Evolutionary conservation across 2,888 invertebrate genomes (phyloP).

Genomic region (Acanthoscelides obtectus): DNA sequence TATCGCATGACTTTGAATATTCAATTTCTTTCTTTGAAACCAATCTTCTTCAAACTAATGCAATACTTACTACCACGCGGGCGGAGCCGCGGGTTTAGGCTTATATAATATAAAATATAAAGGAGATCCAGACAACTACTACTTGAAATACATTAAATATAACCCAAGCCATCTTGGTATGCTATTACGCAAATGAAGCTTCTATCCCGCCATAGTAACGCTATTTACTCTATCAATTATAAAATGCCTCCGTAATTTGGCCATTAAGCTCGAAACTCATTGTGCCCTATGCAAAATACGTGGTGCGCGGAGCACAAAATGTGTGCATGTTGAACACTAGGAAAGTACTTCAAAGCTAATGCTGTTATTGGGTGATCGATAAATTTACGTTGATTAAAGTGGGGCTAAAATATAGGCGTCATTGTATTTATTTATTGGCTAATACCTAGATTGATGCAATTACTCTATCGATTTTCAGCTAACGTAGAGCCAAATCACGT

Average conservation of each 20-base stretch:
- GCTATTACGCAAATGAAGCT: too few relatives aligned
- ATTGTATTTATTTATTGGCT: background rate
- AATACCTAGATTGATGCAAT: background rate
- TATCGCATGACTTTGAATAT: too few relatives aligned
- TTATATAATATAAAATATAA: too few relatives aligned
- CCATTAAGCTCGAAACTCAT: background rate
- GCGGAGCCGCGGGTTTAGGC: too few relatives aligned
- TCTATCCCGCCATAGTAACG: too few relatives aligned
- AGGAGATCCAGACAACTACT: too few relatives aligned
- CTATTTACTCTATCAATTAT: background rate
- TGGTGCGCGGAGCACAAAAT: background rate
- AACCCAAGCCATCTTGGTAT: too few relatives aligned
- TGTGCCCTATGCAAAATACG: background rate
- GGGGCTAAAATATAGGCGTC: background rate
- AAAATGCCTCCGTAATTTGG: background rate
- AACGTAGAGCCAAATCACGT: background rate
- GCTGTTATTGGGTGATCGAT: background rate
- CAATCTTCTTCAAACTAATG: too few relatives aligned
- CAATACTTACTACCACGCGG: too few relatives aligned
- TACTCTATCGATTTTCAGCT: background rate
- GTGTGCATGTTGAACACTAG: background rate
- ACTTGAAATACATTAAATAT: too few relatives aligned
- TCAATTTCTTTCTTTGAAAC: too few relatives aligned
- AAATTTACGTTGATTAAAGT: background rate
- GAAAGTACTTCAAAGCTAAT: background rate